Base-by-base conservation (phyloP, 2,113 vertebrate genomes). In the Syngnathus floridae region DNA sequence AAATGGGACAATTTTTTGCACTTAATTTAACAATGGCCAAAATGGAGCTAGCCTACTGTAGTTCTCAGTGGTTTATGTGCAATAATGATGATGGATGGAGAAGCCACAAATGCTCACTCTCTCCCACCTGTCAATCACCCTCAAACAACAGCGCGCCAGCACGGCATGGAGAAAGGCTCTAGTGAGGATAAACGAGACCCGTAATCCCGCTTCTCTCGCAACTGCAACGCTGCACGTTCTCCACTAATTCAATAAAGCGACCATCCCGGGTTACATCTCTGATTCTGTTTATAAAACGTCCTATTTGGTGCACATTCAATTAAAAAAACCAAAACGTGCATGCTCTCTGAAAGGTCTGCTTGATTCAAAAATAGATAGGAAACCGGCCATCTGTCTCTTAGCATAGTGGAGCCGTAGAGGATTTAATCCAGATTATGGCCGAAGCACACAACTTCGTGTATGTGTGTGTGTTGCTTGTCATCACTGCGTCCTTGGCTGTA, bases 351-450 rank as follows among this genome's bases (percentile, higher is more conserved):
- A 74, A 75, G 64, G 76, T 79, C 78, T 76, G 69, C 76, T 64
- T 87, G 86, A 88, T 91, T 90, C 85, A 81, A 86, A 85, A 78
- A 87, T 79, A 85, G 71, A 75, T 52, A 81, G 90, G 91, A 93
- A 93, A 90, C 83, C 90, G 82, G 92, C 93, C 96, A 97, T 95
- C 94, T 96, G 95, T 91, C 93, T 91, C 84, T 80, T 71, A 86
- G 77, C 80, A 84, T 88, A 89, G 90, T 90, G 83, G 84, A 90
- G 90, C 90, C 76, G 73, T 10, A 88, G 79, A 68, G 86, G 90
- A 78, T 92, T 91, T 95, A 98, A 97, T 97, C 94, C 96, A 95
- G 96, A 95, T 97, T 96, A 96, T 84, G 77, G 87, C 84, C 70
- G 71, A 46, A 74, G 82, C 91, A 89, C 91, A 89, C 90, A 88